A percentile compares a stretch with the other conserved stretches of the same genome.
phyloP scores from a whole-genome alignment of 2,797 vertebrate genomes.

The Myripristis murdjan region DNA sequence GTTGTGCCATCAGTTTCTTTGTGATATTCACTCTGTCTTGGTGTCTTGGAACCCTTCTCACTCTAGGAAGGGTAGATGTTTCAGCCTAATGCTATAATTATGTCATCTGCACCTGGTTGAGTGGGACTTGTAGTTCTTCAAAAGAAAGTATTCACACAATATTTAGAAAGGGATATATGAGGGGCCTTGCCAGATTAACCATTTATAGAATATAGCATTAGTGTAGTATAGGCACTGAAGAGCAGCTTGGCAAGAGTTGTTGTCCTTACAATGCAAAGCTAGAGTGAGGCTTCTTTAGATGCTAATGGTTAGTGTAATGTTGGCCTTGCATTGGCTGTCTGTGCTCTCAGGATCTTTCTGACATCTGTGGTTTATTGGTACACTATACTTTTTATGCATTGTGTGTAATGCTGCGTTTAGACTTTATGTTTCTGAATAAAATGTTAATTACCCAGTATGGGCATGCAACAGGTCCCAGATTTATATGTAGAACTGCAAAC shows the following conservation, averaged over 20 bases:
- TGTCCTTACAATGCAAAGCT: conserved; percentile 15
- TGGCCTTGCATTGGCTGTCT: background rate
- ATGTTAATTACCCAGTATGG: conserved; percentile 41
- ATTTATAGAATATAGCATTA: background rate
- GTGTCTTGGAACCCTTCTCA: background rate
- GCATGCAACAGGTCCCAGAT: conserved; percentile 32
- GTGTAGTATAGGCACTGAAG: background rate
- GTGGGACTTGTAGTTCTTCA: conserved; percentile 40
- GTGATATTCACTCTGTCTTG: background rate
- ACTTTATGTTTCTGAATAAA: conserved; percentile 48
- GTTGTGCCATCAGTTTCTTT: background rate
- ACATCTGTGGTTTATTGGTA: conserved; percentile 22
- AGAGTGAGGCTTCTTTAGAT: conserved; percentile 24
- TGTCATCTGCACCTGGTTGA: conserved; percentile 22
- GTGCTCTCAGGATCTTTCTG: background rate
- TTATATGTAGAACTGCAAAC: conserved; percentile 24
- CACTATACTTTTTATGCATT: conserved; percentile 10
- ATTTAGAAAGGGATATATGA: background rate
- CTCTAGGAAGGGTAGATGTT: background rate
- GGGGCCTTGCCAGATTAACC: background rate
- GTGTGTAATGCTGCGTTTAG: conserved; percentile 49
- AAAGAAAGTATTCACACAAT: background rate
- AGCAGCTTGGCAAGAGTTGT: conserved; percentile 4
- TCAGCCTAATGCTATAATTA: background rate
- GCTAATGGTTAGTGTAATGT: conserved; percentile 31